A percentile compares a stretch with the other conserved stretches of the same genome.
These are phyloP conservation scores for Cyaniris semiargus DNA, from an alignment of 2,888 invertebrate genomes.

Conservation along the genomic window DNA sequence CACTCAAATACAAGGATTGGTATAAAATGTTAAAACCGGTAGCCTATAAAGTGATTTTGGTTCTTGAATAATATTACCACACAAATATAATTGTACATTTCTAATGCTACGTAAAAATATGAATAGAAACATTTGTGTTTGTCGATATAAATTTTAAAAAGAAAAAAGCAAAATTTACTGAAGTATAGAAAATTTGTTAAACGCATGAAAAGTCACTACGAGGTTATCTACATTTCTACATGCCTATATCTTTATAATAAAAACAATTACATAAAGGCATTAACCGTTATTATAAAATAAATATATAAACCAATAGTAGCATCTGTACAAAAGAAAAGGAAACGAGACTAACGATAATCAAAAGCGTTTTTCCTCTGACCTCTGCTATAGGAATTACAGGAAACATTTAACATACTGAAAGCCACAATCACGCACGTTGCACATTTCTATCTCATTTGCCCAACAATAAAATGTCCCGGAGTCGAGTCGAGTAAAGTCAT, in stretches of 20 bases:
- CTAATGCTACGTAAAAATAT: conserved; percentile 52
- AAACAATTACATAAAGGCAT: conserved; percentile 53
- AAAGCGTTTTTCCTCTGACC: conserved; percentile 26
- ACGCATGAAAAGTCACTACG: conserved; percentile 50
- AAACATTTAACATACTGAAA: conserved; percentile 41
- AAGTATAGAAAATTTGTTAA: conserved; percentile 26
- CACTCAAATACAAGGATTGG: conserved; percentile 79
- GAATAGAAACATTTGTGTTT: conserved; percentile 43
- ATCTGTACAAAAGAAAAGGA: conserved; percentile 24
- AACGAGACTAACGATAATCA: conserved; percentile 26
- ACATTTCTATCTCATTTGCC: conserved; percentile 35
- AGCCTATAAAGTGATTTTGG: conserved; percentile 72
- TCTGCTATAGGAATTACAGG: conserved; percentile 32
- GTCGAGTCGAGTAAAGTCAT: conserved; percentile 10
- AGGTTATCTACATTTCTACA: conserved; percentile 78
- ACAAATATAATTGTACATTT: conserved; percentile 55
- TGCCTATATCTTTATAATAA: conserved; percentile 54
- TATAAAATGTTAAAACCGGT: conserved; percentile 78
- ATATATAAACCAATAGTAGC: conserved; percentile 45
- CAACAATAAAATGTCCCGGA: conserved; percentile 9
- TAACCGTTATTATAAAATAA: conserved; percentile 65
- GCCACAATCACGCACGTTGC: conserved; percentile 47
- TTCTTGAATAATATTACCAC: conserved; percentile 70
- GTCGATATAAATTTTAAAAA: conserved; percentile 36
- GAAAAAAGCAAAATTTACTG: conserved; percentile 30